Base-by-base conservation (phyloP, 2,888 invertebrate genomes). In the Opisthograptis luteolata region DNA sequence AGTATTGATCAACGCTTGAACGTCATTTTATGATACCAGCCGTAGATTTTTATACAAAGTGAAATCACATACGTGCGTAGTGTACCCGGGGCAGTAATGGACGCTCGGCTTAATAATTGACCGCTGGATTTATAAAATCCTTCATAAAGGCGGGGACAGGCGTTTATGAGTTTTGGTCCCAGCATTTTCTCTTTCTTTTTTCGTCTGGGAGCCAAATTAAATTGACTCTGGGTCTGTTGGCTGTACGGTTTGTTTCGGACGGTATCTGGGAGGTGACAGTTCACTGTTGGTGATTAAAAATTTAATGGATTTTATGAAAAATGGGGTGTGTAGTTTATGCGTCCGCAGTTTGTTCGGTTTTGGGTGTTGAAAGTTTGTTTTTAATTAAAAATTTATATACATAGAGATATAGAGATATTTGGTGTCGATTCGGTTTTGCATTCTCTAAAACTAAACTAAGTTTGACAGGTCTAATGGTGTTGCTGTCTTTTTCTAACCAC, bases 141-240 rank as follows among this genome's bases (percentile, higher is more conserved):
- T 63, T 70, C 73, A 76, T 60, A 79, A 74, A 81, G 85, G 84
- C 85, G 85, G 84, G 70, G 84, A 83, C 82, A 83, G 58, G 44
- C 66, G 67, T 73, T 79, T 77, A 83, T 83, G 79, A 80, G 78
- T 64, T 76, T 77, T 71, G 62, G 74, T 58, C 64, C 61, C 40
- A 37, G 10, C 0, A 19, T 27, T 10, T 36, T 25, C 19, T 37
- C 27, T 57, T 58, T 74, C 78, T 76, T 84, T 83, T 86, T 81
- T 77, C 73, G 86, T 84, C 85, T 85, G 84, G 77, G 62, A 76
- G 70, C 79, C 69, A 83, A 86, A 87, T 86, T 84, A 83, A 85
- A 85, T 78, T 80, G 82, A 80, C 77, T 79, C 67, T 56, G 62
- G 68, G 70, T 64, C 62, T 25, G n/a, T 20, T 70, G 62, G 68